A percentile compares a stretch with the other conserved stretches of the same genome.
Conservation (phyloP, 64 coral and sea anemone species). For the Pocillopora verrucosa region DNA sequence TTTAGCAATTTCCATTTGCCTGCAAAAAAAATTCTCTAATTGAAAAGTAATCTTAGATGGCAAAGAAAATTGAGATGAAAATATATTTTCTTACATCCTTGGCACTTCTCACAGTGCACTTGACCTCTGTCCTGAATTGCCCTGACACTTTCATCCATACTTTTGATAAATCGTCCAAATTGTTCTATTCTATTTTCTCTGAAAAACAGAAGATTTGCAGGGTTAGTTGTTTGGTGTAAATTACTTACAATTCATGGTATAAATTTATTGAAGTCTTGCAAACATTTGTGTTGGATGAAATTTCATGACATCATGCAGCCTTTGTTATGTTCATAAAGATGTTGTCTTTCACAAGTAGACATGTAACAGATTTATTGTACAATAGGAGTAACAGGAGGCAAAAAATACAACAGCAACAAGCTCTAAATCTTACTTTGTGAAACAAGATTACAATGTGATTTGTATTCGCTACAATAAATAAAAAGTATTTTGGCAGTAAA, state of each 20-base stretch:
- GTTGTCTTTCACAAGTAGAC: not conserved
- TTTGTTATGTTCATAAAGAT: too few species aligned
- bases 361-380: not conserved
- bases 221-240: too few species aligned
- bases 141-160: conserved; percentile 87
- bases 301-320: too few species aligned
- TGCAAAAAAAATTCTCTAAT: too few species aligned
- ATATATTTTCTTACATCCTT: conserved; percentile 73
- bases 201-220: conserved; percentile 17
- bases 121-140: conserved; percentile 75
- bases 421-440: too few species aligned
- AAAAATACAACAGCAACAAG: too few species aligned
- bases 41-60: not conserved
- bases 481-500: too few species aligned
- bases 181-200: conserved; percentile 87
- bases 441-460: not conserved
- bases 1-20: too few species aligned
- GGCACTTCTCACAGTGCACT: conserved; percentile 83
- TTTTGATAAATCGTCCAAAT: conserved; percentile 83
- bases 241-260: too few species aligned
- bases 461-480: not conserved
- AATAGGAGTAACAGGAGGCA: too few species aligned
- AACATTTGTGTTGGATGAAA: too few species aligned
- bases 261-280: too few species aligned
- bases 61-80: not conserved